These are phyloP conservation scores for Acinonyx jubatus DNA, from an alignment of 2,113 vertebrate species.

Conservation along the genomic window DNA sequence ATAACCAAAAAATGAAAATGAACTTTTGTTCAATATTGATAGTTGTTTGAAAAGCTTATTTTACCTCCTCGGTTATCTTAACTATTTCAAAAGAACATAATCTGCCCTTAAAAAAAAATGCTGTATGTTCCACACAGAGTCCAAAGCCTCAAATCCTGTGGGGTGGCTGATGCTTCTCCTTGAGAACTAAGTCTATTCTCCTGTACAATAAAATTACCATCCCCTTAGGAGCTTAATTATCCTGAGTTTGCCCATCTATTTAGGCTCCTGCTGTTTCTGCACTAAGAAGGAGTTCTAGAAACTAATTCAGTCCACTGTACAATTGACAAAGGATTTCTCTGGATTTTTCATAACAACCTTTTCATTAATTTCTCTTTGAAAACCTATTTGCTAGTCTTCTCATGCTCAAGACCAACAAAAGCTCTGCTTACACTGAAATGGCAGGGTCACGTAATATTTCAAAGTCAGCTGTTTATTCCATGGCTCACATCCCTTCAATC, in stretches of 20 bases:
- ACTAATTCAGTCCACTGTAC: neutral
- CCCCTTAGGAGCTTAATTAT: neutral
- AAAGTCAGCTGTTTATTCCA: neutral
- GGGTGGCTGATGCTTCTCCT: neutral
- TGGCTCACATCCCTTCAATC: neutral
- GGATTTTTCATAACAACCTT: neutral
- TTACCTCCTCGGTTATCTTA: neutral
- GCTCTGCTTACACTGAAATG: neutral
- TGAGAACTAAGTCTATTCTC: neutral
- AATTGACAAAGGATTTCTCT: neutral
- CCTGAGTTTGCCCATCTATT: neutral
- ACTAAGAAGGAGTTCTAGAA: neutral
- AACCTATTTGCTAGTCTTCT: neutral
- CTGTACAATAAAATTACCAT: neutral
- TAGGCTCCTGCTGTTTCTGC: neutral
- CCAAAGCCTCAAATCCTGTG: neutral
- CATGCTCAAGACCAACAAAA: neutral
- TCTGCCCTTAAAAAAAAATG: neutral
- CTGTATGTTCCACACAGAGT: neutral
- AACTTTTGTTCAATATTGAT: neutral
- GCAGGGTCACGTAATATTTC: neutral
- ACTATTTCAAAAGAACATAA: neutral
- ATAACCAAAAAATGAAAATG: neutral
- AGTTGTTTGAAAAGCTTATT: neutral
- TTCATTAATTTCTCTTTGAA: constrained; percentile 9